Evolutionary conservation across 2,113 vertebrate genomes (phyloP).

Genomic region (Chloebia gouldiae): DNA sequence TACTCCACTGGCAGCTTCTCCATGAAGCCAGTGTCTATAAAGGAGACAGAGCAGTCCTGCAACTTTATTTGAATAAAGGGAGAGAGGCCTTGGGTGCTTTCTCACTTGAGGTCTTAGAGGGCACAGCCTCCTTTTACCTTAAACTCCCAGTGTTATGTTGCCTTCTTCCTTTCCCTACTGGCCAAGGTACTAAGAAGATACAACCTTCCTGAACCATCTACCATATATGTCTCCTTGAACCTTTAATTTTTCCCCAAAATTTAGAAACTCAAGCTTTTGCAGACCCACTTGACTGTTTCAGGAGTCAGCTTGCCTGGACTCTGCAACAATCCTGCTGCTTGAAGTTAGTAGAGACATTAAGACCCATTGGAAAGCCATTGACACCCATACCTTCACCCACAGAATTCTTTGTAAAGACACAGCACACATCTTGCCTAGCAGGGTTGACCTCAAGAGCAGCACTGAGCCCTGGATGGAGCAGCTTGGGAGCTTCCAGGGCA

Average conservation of each 20-base stretch:
- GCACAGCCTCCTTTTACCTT: background rate
- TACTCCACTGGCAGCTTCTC: background rate
- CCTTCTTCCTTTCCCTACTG: background rate
- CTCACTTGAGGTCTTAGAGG: background rate
- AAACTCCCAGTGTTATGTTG: rapidly evolving
- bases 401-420: background rate
- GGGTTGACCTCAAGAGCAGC: background rate
- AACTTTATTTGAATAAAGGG: background rate
- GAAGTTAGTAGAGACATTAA: background rate
- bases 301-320: background rate
- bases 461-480: background rate
- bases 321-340: background rate
- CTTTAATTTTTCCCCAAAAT: background rate
- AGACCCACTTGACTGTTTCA: background rate
- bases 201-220: background rate
- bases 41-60: background rate
- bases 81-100: background rate
- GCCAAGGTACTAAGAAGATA: background rate
- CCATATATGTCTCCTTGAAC: background rate
- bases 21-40: background rate
- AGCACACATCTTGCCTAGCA: background rate
- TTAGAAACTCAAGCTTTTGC: background rate
- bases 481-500: background rate
- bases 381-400: background rate
- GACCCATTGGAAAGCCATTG: background rate